These are phyloP conservation scores for Sturnira hondurensis DNA, from an alignment of 2,113 vertebrate genomes.

Conservation along the genomic window DNA sequence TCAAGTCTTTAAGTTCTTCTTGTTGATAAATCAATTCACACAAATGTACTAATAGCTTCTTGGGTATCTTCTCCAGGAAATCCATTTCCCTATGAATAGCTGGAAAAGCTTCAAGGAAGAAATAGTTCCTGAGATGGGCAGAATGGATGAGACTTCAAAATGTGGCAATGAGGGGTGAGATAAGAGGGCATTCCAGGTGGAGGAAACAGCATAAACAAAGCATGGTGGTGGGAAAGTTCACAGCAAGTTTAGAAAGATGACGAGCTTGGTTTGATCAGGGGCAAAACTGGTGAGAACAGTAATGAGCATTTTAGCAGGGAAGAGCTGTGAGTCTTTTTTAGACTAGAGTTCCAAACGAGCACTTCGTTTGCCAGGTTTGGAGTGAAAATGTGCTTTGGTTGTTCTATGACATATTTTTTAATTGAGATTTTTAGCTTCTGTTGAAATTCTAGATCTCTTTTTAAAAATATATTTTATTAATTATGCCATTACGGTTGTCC, in stretches of 20 bases:
- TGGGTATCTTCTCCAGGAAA: neutral
- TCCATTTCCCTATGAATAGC: neutral
- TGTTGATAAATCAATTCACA: neutral
- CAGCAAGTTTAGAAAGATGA: neutral
- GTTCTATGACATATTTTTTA: neutral
- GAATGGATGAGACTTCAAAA: neutral
- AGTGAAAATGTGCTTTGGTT: neutral
- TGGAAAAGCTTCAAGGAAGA: neutral
- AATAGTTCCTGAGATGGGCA: neutral
- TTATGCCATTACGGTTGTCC: no score
- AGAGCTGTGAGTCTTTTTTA: neutral
- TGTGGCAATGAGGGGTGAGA: neutral
- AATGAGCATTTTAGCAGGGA: neutral
- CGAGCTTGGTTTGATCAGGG: neutral
- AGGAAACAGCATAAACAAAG: neutral
- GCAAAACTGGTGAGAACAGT: neutral
- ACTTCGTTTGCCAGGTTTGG: neutral
- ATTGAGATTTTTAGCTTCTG: neutral
- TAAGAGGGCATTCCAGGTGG: neutral
- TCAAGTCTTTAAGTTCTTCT: slow-evolving; percentile 1
- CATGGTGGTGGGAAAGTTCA: neutral
- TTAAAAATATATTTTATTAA: no score
- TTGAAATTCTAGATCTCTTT: neutral
- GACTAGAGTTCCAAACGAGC: neutral
- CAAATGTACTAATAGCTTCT: neutral